Evolutionary conservation across 2,113 vertebrate species (phyloP), one percentile per base, ranked within the genome.

Genomic region (Picathartes gymnocephalus): DNA sequence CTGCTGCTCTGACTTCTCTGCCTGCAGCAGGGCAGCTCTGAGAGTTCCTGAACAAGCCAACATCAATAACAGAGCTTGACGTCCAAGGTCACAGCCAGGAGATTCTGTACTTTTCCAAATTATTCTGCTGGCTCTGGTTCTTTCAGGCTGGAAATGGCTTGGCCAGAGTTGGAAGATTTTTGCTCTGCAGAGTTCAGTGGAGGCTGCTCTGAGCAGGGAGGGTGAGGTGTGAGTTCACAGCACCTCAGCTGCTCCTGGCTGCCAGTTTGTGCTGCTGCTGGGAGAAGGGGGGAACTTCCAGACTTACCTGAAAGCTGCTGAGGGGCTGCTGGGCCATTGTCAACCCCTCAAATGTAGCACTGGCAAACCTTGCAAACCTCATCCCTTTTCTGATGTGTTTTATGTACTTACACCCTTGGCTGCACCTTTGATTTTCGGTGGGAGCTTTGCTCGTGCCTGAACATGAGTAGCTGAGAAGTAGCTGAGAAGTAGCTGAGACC

Each of bases 101-200:
- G 93, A 11, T 62, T 78, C 76, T 95, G 92, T 90, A 90, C 56
- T 96, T 92, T 88, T 95, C 95, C 94, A 93, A 51, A 89, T 33
- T 48, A 81, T 92, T 64, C 21, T 53, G 53, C 90, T 93, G 96
- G 86, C 92, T 92, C 83, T 61, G 78, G 21, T 71, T 79, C 81
- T 87, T 39, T 24, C 69, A 45, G 92, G 40, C 94, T 96, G 94
- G 33, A 84, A 95, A 48, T 81, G 92, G 57, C 69, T 91, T 64
- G 77, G 83, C 89, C 83, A 53, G 48, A 64, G 30, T 5, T 64
- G 61, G 80, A 66, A 57, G 40, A n/a, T 19, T 92, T 86, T 39
- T 88, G 66, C 83, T 88, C 79, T 42, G 88, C 78, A 14, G 86
- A 39, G 85, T 80, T 86, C 42, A 54, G 45, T 2, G 28, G 53